phyloP scores from a whole-genome alignment of 2,797 vertebrate species.

The Schizopygopsis pylzovi region DNA sequence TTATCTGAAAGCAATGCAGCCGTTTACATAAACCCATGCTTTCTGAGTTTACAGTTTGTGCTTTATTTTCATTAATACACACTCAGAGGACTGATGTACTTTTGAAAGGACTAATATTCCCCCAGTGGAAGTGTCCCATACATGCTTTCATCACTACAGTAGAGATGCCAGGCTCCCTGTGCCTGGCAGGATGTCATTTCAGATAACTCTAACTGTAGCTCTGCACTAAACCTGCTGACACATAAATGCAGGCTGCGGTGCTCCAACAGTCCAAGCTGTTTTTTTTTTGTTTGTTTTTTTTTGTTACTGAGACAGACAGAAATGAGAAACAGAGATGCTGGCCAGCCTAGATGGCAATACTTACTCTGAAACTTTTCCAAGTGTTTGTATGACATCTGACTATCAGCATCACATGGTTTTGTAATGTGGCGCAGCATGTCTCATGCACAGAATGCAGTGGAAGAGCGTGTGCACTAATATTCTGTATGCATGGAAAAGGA shows the following conservation, averaged over 20 bases:
- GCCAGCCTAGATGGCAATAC: slow-evolving; percentile 9
- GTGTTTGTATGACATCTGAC: slow-evolving; percentile 60
- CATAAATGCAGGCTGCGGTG: slow-evolving; percentile 58
- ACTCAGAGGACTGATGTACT: slow-evolving; percentile 26
- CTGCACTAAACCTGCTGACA: slow-evolving; percentile 62
- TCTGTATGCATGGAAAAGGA: neutral
- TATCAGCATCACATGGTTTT: slow-evolving; percentile 57
- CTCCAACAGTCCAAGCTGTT: slow-evolving; percentile 50
- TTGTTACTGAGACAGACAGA: slow-evolving; percentile 30
- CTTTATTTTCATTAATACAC: slow-evolving; percentile 18
- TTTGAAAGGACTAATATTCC: slow-evolving; percentile 47
- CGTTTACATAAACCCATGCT: neutral
- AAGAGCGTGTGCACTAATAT: neutral
- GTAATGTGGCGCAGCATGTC: neutral
- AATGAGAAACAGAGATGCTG: slow-evolving; percentile 40
- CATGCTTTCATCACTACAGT: slow-evolving; percentile 56
- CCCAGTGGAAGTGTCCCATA: slow-evolving; percentile 52
- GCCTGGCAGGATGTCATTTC: slow-evolving; percentile 62
- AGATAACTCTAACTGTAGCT: slow-evolving; percentile 62
- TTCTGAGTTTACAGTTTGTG: slow-evolving; percentile 27
- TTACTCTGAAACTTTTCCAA: slow-evolving; percentile 51
- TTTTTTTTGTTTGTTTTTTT: neutral
- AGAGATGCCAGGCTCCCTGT: slow-evolving; percentile 58
- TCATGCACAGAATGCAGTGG: neutral
- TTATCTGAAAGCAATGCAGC: slow-evolving; percentile 1